phyloP scores from a whole-genome alignment of 2,888 invertebrate genomes.

The Romanomermis culicivorax region DNA sequence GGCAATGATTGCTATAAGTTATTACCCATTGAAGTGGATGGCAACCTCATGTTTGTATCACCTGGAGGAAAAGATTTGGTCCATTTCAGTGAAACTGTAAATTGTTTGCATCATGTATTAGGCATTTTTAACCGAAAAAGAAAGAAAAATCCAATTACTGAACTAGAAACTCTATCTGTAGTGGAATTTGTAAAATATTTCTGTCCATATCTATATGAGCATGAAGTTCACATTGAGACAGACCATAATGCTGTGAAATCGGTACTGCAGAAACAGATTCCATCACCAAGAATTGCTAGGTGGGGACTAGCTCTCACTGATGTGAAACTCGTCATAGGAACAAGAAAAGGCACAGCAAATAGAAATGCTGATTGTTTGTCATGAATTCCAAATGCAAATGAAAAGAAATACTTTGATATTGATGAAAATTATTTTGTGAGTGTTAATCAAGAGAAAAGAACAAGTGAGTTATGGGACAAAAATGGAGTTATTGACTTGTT shows the following conservation, averaged over 20 bases:
- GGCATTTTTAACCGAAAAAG: no score
- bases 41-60: no score
- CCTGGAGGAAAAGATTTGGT: no score
- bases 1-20: no score
- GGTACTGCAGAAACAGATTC: neutral
- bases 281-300: neutral
- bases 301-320: neutral
- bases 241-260: conserved; percentile 1
- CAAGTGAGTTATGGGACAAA: neutral
- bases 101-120: no score
- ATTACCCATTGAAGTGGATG: no score
- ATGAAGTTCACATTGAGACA: neutral
- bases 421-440: no score
- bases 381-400: conserved; percentile 13
- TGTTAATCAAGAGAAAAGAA: no score
- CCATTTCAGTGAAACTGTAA: no score
- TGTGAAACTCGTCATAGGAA: neutral
- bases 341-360: neutral
- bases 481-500: no score
- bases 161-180: conserved; percentile 5
- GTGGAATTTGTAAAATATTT: neutral
- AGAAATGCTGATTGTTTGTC: neutral
- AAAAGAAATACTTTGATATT: neutral
- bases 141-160: neutral
- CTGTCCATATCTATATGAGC: neutral